Conservation (phyloP, 1,140 invertebrate species). For the Bombus balteatus region DNA sequence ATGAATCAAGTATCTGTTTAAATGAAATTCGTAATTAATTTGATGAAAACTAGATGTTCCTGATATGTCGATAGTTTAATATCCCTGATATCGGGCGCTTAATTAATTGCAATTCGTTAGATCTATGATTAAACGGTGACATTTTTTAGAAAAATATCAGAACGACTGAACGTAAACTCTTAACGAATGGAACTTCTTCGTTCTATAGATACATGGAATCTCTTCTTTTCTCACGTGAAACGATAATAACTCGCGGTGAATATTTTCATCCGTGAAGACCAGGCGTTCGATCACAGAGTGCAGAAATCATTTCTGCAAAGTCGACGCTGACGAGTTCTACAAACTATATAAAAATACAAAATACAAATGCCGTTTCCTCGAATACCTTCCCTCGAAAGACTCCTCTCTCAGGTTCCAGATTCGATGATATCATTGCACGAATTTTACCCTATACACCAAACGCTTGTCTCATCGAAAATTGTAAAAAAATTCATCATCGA, state of each 20-base stretch:
- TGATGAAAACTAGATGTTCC: too few species aligned
- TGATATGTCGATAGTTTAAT: conserved; percentile 24
- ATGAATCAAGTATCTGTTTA: neutral
- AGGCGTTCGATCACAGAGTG: conserved; percentile 55
- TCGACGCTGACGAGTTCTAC: conserved; percentile 65
- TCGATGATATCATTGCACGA: conserved; percentile 30
- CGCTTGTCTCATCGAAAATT: conserved; percentile 10
- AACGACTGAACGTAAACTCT: neutral
- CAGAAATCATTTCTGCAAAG: conserved; percentile 44
- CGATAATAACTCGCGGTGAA: conserved; percentile 4
- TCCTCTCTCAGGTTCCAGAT: conserved; percentile 5
- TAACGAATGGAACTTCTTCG: neutral
- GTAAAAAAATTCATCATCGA: conserved; percentile 42
- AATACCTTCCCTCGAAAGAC: neutral
- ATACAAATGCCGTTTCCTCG: conserved; percentile 73
- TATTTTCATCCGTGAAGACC: conserved; percentile 51
- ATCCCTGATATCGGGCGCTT: conserved; percentile 5
- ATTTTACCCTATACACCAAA: neutral
- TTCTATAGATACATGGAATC: neutral
- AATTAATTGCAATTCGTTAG: neutral
- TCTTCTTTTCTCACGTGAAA: neutral
- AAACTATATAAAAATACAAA: conserved; percentile 82
- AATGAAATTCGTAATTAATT: neutral
- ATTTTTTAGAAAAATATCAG: conserved; percentile 3
- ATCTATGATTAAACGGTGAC: neutral